Conservation (phyloP, 2,888 invertebrate species). For the Yponomeuta evonymella region DNA sequence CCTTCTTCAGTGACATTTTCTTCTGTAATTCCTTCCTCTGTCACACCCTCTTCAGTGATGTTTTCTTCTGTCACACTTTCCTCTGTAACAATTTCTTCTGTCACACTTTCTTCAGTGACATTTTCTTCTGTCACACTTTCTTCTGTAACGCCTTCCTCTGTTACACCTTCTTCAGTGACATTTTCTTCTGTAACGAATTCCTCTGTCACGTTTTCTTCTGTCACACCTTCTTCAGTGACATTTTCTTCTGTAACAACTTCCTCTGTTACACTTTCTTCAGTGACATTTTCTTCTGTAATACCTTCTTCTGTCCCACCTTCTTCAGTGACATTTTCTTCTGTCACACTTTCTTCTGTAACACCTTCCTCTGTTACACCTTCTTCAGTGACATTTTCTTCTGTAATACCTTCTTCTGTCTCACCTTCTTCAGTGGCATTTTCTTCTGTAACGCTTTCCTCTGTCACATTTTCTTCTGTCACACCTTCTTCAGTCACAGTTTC, state of each 20-base stretch:
- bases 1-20: not conserved
- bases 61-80: not conserved
- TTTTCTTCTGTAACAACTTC: not conserved
- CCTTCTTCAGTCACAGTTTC: not conserved
- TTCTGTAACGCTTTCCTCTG: not conserved
- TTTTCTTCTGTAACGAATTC: not conserved
- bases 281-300: constrained; percentile 7
- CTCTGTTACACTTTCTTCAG: constrained; percentile 14
- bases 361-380: not conserved
- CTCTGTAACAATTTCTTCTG: not conserved
- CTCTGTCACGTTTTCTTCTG: constrained; percentile 14
- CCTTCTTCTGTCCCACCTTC: not conserved
- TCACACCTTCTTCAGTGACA: constrained; percentile 11
- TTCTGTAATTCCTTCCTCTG: not conserved
- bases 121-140: not conserved
- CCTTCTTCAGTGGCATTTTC: not conserved
- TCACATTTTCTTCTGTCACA: not conserved
- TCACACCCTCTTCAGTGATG: not conserved
- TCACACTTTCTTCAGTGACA: not conserved
- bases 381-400: not conserved
- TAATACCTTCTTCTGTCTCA: not conserved
- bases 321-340: not conserved
- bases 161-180: not conserved
- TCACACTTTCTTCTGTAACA: not conserved
- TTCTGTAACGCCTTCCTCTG: not conserved